Evolutionary conservation across 2,888 invertebrate genomes (phyloP).

Genomic region (Scaptomyza flava): DNA sequence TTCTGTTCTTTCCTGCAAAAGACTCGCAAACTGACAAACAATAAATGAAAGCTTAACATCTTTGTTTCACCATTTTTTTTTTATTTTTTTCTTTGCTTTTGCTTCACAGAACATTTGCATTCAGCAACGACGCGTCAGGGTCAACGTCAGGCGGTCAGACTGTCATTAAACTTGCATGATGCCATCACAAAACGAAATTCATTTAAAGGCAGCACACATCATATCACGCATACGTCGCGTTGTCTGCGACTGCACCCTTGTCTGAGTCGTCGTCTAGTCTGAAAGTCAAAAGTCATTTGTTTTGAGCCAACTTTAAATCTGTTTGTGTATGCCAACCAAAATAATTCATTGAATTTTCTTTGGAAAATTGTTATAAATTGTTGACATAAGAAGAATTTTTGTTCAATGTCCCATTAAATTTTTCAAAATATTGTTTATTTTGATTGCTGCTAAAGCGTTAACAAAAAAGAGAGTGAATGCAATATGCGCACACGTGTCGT

Average conservation of each 20-base stretch:
- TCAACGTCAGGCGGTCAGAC: constrained; percentile 43
- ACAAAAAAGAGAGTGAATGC: constrained; percentile 15
- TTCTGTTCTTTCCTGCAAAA: constrained; percentile 15
- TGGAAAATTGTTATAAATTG: constrained; percentile 66
- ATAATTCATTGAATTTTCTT: constrained; percentile 55
- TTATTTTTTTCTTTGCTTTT: not conserved
- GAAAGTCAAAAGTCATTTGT: constrained; percentile 13
- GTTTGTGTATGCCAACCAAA: constrained; percentile 9
- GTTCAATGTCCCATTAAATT: constrained; percentile 46
- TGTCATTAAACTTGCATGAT: constrained; percentile 57
- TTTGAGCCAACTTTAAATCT: constrained; percentile 36
- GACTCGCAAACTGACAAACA: constrained; percentile 30
- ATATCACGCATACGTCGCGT: constrained; percentile 47
- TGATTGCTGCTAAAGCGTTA: constrained; percentile 26
- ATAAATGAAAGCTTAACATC: constrained; percentile 37
- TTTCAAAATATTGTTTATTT: constrained; percentile 9
- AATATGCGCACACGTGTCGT: constrained; percentile 54
- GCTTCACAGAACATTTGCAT: constrained; percentile 16
- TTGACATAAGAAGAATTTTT: constrained; percentile 51
- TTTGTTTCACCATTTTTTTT: constrained; percentile 19
- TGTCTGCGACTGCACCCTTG: constrained; percentile 41
- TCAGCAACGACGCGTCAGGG: constrained; percentile 41
- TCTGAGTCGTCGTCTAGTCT: not conserved
- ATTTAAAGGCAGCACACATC: constrained; percentile 34
- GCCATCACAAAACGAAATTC: constrained; percentile 9